phyloP scores from a whole-genome alignment of 2,113 vertebrate genomes.

The Oostethus manadensis region DNA sequence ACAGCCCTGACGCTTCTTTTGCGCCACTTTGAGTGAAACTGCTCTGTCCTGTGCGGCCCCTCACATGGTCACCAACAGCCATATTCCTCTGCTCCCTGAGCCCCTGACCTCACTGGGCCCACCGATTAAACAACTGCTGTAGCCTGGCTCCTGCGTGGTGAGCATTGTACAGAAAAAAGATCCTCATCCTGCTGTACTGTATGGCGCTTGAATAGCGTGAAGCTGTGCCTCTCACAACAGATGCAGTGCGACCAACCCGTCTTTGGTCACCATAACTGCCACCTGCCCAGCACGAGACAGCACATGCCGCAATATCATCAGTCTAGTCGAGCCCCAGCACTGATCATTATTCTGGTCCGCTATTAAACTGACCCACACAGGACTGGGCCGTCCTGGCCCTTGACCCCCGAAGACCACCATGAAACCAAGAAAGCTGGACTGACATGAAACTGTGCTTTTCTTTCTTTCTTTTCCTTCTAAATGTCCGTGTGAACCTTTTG shows the following conservation, averaged over 20 bases:
- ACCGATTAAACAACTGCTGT: background rate
- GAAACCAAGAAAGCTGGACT: conserved; percentile 52
- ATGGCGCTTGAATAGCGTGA: conserved; percentile 8
- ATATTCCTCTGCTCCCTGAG: conserved; percentile 34
- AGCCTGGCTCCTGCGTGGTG: conserved; percentile 33
- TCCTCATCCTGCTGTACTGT: conserved; percentile 30
- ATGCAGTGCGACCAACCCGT: conserved; percentile 1
- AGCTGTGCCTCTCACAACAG: conserved; percentile 9
- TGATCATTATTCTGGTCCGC: conserved; percentile 10
- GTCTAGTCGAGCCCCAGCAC: conserved; percentile 23
- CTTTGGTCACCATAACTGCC: conserved; percentile 24
- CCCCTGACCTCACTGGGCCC: conserved; percentile 21
- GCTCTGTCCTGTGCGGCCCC: conserved; percentile 6
- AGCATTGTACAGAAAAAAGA: conserved; percentile 24
- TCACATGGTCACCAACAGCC: conserved; percentile 26
- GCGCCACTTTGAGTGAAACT: background rate
- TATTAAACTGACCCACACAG: conserved; percentile 20
- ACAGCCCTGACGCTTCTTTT: conserved; percentile 14
- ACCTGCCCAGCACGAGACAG: conserved; percentile 43
- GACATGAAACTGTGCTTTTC: conserved; percentile 62
- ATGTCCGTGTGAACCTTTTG: conserved; percentile 59
- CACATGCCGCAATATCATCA: conserved; percentile 12
- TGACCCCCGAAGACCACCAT: conserved; percentile 18
- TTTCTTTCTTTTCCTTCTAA: conserved; percentile 36
- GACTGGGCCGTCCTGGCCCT: conserved; percentile 35